Base-by-base conservation (phyloP, 2,797 vertebrate species). In the Cryptoblepharus egeriae region DNA sequence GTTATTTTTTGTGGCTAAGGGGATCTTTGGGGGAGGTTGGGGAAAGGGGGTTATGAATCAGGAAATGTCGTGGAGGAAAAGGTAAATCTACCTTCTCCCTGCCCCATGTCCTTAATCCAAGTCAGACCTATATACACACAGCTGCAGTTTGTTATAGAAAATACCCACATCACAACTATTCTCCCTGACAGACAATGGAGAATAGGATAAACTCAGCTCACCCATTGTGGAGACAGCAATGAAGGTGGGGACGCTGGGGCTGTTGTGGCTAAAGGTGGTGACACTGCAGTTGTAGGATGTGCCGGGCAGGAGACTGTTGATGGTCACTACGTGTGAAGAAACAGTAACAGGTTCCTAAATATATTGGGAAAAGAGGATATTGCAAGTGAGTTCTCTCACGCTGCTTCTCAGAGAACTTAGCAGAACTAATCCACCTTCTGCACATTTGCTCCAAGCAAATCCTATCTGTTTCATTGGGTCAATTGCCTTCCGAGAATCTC, bases 241-340 rank as follows among this genome's bases (percentile, higher is more conserved):
- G 95, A 96, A 97, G 0, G 96, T 94, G 0, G 98, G 96, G 3
- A 94, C 74, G 6, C 98, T 99, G 88, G 97, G 92, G 22, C 96
- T 97, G 88, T 96, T 93, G 92, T 98, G 98, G 94, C 98, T 99
- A 94, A 97, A 96, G 88, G 97, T 98, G 90, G 95, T 97, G 85
- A 99, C 95, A 0, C 95, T 97, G 88, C 98, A 99, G 95, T 99
- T 99, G 95, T 99, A 99, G 80, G 96, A 92, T 0, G 97, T 97
- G 39, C 97, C 97, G 0, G 98, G 97, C 35, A 85, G 92, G 69
- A 99, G 93, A 81, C 96, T 96, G 3, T 96, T 96, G 49, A 99
- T 91, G 0, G 97, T 99, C 88, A 97, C 94, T 0, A 98, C 93
- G 0, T 98, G 98, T 1, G 97, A 96, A 55, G 89, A 95, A 52